Base-by-base conservation (phyloP, 92 coral and sea anemone genomes). In the Bergia sp. region DNA sequence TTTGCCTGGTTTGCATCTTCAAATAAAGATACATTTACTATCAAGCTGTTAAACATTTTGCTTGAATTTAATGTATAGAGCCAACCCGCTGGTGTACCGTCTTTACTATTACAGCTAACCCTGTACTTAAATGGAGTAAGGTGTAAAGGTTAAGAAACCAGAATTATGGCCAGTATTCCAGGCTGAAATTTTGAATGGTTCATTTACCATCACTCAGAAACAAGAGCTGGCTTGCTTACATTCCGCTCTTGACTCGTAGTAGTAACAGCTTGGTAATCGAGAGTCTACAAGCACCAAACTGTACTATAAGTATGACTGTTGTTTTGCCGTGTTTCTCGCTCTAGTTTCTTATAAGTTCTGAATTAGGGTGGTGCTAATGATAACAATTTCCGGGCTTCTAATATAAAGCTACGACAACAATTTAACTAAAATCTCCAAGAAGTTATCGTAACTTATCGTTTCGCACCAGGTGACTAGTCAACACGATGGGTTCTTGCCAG, bases 311-410 rank as follows among this genome's bases (percentile, higher is more conserved):
- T 29, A 29, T 29, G 29, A 50, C 57, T 66, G 65, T 36, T 67
- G 37, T n/a, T 72, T 21, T 44, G 73, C 75, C 43, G 41, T 69
- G n/a, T 47, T 23, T 71, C 79, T 71, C 36, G 79, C 44, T 84
- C 23, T n/a, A 45, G 87, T 84, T 65, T 71, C 43, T 36, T 84
- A 69, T 45, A 44, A 37, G 78, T 29, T 84, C 66, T 71, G 79
- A 84, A 72, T 36, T 50, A 84, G 41, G 8, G 44, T 36, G 42
- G 37, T 38, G 87, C 45, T 37, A 47, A 45, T 71, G 79, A 73
- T 71, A 53, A 71, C 77, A 76, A 44, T 76, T 84, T 84, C 87
- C 87, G 87, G 87, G 87, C 87, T 53, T 69, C 38, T n/a, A 7
- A 69, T 36, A 55, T 45, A 5, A 15, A 67, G 36, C 79, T 36